Evolutionary conservation across 2,797 vertebrate genomes (phyloP).

Genomic region (Molossus alvarezi): DNA sequence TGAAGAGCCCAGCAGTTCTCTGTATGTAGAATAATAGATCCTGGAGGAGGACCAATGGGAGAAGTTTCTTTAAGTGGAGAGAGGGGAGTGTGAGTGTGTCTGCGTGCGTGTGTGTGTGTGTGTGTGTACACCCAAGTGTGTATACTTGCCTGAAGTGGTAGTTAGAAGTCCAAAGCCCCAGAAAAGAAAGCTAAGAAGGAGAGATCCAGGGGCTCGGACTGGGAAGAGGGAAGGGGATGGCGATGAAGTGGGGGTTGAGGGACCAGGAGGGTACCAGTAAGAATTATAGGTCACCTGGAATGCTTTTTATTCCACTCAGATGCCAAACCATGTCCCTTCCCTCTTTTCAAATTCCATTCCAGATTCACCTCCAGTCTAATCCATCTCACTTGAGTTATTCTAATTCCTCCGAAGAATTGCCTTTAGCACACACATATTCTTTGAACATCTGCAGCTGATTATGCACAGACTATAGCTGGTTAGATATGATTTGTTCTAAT

Average conservation of each 20-base stretch:
- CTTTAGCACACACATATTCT: slow-evolving; percentile 12
- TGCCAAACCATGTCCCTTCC: not conserved
- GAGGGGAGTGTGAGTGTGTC: not conserved
- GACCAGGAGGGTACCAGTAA: not conserved
- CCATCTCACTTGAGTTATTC: slow-evolving; percentile 15
- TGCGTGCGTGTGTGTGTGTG: not conserved
- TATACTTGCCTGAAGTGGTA: not conserved
- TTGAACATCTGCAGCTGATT: slow-evolving; percentile 79
- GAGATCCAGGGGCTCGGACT: not conserved
- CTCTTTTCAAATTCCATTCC: slow-evolving; percentile 51
- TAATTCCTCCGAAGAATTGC: slow-evolving; percentile 13
- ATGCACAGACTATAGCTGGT: slow-evolving; percentile 64
- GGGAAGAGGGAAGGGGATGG: too few species aligned
- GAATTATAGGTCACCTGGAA: not conserved
- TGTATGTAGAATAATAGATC: slow-evolving; percentile 46
- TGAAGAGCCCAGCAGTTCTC: slow-evolving; percentile 45
- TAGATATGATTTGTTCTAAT: slow-evolving; percentile 82
- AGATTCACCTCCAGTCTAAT: slow-evolving; percentile 58
- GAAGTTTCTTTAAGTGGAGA: slow-evolving; percentile 20
- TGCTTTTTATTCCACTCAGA: not conserved
- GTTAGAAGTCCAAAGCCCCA: not conserved
- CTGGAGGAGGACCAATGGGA: not conserved
- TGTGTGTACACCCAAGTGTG: too few species aligned
- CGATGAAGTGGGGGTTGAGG: not conserved
- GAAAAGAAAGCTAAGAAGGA: slow-evolving; percentile 36